These are phyloP conservation scores for Sceloporus undulatus DNA, from an alignment of 2,113 vertebrate species.

Conservation along the genomic window DNA sequence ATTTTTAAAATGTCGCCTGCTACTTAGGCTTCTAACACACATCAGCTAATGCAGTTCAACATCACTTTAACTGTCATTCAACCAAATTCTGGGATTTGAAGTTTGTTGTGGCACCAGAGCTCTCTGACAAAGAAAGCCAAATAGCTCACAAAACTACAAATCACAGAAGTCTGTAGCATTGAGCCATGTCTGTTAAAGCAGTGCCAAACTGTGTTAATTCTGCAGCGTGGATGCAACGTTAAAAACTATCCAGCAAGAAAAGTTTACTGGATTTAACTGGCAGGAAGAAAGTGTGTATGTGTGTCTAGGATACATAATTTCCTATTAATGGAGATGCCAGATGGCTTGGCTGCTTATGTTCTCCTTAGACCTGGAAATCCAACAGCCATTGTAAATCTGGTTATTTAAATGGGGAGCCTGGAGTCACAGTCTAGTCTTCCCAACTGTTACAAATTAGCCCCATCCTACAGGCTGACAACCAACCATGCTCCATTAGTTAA, in stretches of 20 bases:
- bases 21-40: neutral
- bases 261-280: neutral
- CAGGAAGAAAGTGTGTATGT: rapidly evolving
- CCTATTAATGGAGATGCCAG: neutral
- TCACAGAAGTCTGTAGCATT: neutral
- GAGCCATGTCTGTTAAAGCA: neutral
- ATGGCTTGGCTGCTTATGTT: neutral
- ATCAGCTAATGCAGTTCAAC: neutral
- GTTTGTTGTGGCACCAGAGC: too few species aligned
- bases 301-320: neutral
- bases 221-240: too few species aligned
- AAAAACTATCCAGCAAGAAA: neutral
- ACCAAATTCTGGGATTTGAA: too few species aligned
- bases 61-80: too few species aligned
- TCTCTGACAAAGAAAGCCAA: too few species aligned
- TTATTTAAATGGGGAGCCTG: neutral
- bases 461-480: conserved; percentile 51
- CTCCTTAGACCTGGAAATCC: rapidly evolving
- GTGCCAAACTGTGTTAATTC: too few species aligned
- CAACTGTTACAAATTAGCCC: conserved; percentile 49
- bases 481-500: conserved; percentile 46
- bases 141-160: too few species aligned
- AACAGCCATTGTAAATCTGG: rapidly evolving
- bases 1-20: neutral
- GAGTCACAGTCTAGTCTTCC: conserved; percentile 22